Base-by-base conservation (phyloP, 2,888 invertebrate species). In the Dysmachus trigonus region DNA sequence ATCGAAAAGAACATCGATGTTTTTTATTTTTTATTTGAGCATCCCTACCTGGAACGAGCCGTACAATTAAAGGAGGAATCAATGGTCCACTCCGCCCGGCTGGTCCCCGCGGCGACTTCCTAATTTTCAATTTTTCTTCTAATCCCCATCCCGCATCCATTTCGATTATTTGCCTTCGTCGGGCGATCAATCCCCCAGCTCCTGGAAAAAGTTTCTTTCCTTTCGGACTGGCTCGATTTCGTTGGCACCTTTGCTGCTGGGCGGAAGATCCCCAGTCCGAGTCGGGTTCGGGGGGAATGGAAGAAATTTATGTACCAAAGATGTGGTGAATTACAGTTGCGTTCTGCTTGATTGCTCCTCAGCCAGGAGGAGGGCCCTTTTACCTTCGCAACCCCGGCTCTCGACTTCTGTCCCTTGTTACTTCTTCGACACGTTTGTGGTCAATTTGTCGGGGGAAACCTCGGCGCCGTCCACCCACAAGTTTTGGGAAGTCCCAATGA, bases 261-360 rank as follows among this genome's bases (percentile, higher is more conserved):
- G 15, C n/a, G n/a, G 47, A n/a, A n/a, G n/a, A 72, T 15, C 22
- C 62, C 15, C n/a, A n/a, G n/a, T n/a, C n/a, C 22, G 73, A n/a
- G 47, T 31, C 86, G 73, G 81, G 73, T 41, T 72, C 51, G 41
- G 62, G 73, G 47, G 62, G 33, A 35, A 27, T 85, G 77, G 77
- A 79, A 83, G 77, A 87, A 87, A 87, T 87, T 87, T 87, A 87
- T 87, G 83, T 85, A 86, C 87, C 85, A 87, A 77, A 86, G 86
- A 83, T 83, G 87, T 85, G 83, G 85, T 87, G 85, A 87, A 87
- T 87, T 87, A 87, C 87, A 85, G 87, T 87, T 85, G 81, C 87
- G 85, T 87, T 87, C 87, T 87, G 71, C 81, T 83, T 87, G 87
- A 87, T 87, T 87, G 87, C 83, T 85, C 83, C 74, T 83, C 82